Evolutionary conservation across 2,888 invertebrate genomes (phyloP), one percentile per base, ranked within the genome.

Genomic region (Ypsolopha sequella): DNA sequence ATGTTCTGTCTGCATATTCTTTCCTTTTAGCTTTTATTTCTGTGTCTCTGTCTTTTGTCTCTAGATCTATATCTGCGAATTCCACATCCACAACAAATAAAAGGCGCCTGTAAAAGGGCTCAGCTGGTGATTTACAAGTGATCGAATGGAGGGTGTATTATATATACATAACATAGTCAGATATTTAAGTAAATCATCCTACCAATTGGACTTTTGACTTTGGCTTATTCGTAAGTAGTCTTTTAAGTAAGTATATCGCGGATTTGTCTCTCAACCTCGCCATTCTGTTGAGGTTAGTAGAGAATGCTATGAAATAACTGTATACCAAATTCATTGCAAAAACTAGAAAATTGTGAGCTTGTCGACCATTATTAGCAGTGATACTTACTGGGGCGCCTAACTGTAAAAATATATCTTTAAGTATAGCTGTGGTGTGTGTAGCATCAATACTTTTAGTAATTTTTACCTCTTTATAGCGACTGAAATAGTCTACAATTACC

Each of bases 321-420:
- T 1, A 64, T 64, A 11, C 51, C 48, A 1, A 52, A 43, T 13
- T 60, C 54, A 1, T 2, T 3, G 13, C 58, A 59, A 41, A 52
- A 64, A 0, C 6, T 7, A 11, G 53, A 56, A 14, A 61, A 60
- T 33, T 60, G 59, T 6, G 54, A 49, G 36, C 62, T 39, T 64
- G 64, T 10, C 45, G 43, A 0, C 61, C 62, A 51, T 62, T 63
- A 24, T 63, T 62, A 0, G 56, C 53, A 1, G 62, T 61, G 3
- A 62, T 57, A 0, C 54, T 48, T 0, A 4, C 3, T 0, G 62
- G 61, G 47, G 53, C 45, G 0, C 64, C 63, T 1, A 59, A 10
- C 6, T 63, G 47, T 7, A 52, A 47, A 9, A 53, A 53, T 9
- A 53, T 51, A 33, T 51, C 48, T 47, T 45, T 46, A 33, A 51